Evolutionary conservation across 2,888 invertebrate genomes (phyloP).

Genomic region (Stegophylla sp.): DNA sequence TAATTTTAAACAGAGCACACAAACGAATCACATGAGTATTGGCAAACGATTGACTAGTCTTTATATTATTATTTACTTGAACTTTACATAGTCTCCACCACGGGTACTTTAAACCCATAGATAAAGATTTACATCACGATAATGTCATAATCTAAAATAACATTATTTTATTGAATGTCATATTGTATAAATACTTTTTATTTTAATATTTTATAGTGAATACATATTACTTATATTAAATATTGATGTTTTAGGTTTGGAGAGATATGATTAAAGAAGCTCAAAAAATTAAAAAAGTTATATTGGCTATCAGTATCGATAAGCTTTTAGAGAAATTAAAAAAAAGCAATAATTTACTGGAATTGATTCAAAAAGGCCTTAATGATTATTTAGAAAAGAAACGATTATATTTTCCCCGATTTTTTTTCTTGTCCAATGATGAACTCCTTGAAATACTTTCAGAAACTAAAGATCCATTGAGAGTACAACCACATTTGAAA

Average conservation of each 20-base stretch:
- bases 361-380: constrained; percentile 87
- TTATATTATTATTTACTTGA: too few species aligned
- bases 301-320: constrained; percentile 85
- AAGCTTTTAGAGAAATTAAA: constrained; percentile 79
- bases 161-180: too few species aligned
- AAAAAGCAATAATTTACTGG: constrained; percentile 79
- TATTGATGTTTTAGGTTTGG: constrained; percentile 75
- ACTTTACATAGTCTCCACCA: too few species aligned
- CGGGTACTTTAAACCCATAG: too few species aligned
- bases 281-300: constrained; percentile 77
- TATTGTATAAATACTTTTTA: too few species aligned
- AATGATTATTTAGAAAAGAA: constrained; percentile 89
- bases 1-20: too few species aligned
- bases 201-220: too few species aligned
- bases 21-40: too few species aligned
- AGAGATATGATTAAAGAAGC: constrained; percentile 91
- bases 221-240: constrained; percentile 2
- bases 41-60: too few species aligned
- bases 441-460: constrained; percentile 79
- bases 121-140: too few species aligned
- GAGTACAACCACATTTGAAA: constrained; percentile 92
- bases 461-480: constrained; percentile 90
- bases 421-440: constrained; percentile 83
- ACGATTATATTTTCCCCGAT: constrained; percentile 82
- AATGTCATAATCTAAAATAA: too few species aligned